Conservation (phyloP, 2,797 vertebrate genomes). For the Siniperca undulata region DNA sequence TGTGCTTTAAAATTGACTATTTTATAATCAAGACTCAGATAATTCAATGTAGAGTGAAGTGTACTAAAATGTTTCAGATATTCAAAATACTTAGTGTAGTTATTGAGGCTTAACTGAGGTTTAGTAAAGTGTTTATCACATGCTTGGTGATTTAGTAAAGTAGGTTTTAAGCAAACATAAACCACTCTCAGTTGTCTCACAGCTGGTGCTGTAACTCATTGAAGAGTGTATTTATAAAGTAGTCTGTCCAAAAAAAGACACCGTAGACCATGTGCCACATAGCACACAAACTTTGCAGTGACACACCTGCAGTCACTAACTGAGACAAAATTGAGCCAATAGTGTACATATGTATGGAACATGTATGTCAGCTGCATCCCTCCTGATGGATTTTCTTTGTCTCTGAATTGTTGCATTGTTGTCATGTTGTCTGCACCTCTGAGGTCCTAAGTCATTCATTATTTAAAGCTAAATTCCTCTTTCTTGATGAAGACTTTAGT, state of each 20-base stretch:
- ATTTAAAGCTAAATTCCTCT: not conserved
- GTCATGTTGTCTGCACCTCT: not conserved
- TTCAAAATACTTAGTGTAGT: not conserved
- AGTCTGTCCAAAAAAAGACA: conserved; percentile 82
- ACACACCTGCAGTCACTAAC: conserved; percentile 53
- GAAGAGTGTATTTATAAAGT: conserved; percentile 84
- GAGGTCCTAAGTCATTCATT: not conserved
- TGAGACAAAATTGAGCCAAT: conserved; percentile 17
- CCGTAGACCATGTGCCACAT: conserved; percentile 66
- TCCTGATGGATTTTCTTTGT: not conserved
- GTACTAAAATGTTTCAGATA: not conserved
- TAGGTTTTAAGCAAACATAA: conserved; percentile 45
- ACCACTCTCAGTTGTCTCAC: conserved; percentile 56
- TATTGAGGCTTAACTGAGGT: conserved; percentile 22
- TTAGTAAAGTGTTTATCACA: conserved; percentile 8
- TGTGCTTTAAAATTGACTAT: not conserved
- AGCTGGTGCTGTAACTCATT: conserved; percentile 87
- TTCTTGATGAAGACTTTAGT: not conserved
- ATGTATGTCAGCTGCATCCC: not conserved
- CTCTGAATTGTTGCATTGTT: conserved; percentile 16
- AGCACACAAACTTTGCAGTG: conserved; percentile 47
- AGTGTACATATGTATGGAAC: not conserved
- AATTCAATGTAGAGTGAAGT: not conserved
- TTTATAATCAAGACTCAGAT: not conserved
- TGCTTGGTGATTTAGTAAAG: conserved; percentile 29